Evolutionary conservation across 2,888 invertebrate species (phyloP), one percentile per base, ranked within the genome.

Genomic region (Hyppa rectilinea): DNA sequence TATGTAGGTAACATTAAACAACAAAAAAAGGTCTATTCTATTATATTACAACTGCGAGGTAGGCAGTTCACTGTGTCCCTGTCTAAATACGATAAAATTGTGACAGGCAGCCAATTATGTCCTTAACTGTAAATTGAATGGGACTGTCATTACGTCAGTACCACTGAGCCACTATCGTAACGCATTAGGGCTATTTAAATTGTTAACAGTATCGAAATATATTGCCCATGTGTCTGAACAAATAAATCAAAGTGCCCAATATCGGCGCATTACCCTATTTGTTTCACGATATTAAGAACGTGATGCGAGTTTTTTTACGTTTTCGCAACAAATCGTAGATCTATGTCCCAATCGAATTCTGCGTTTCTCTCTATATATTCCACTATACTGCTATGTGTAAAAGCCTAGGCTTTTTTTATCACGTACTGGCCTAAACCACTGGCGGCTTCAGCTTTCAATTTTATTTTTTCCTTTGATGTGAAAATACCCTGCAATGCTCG

Each of bases 211-310:
- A 71, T 67, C 43, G 47, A 60, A 80, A 63, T 45, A 49, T 60
- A 60, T 63, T 60, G 53, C 20, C 31, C n/a, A 50, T 71, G 49
- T 59, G 71, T 71, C 58, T 58, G 85, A 78, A 83, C 81, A 85
- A 86, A 93, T 93, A 93, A 92, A 94, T 93, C 93, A 93, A 85
- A 87, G 71, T 84, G 47, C 80, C 85, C 88, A 87, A 90, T 92
- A 90, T 86, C 83, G 81, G 68, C 79, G 80, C 78, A 81, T 75
- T 68, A 87, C 81, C 80, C 80, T 83, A 82, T 87, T 85, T 86
- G 85, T 84, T 86, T 71, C 68, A 85, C 82, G 88, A 88, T 93
- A 92, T 93, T 92, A 90, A 88, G 87, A 88, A 94, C 93, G 94
- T 93, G 93, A 92, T 75, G 60, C 81, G 83, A 75, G 87, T 83